Base-by-base conservation (phyloP, 2,797 vertebrate genomes). In the Numenius phaeopus region DNA sequence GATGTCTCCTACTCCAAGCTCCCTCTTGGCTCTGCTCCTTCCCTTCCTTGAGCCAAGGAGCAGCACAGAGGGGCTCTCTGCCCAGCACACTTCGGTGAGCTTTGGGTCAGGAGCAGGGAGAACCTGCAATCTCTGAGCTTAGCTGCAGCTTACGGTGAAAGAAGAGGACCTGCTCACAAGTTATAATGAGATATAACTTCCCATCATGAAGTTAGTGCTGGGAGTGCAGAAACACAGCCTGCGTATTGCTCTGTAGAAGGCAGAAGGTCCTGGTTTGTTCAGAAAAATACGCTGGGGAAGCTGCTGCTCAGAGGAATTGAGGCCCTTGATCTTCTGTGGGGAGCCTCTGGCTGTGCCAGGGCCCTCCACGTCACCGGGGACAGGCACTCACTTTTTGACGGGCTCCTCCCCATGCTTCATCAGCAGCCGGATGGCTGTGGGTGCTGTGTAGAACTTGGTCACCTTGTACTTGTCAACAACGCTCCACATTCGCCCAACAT, bases 361-460 rank as follows among this genome's bases (percentile, higher is more conserved):
- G 52, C 7, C 47, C 23, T 46, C 49, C 19, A 14, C 5, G 29
- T 24, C 72, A 6, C 23, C 13, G 14, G n/a, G 50, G 52, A 34
- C 29, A 14, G 23, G 82, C 61, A 97, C 98, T 99, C 97, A 99
- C 99, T 98, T 99, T 95, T 97, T 98, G 85, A 99, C 99, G 0
- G 99, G 99, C 58, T 99, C 99, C n/a, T 98, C 99, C 95, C 99
- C 99, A 0, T 98, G 99, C 97, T 99, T 99, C 99, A 99, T 99
- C 72, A 99, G 99, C 94, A 99, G 97, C n/a, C 99, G 98, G 98
- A 99, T 99, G 96, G 99, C 99, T 1, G 99, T 99, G 12, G 99
- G 99, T 11, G 99, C 99, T 0, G 99, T 99, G 99, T 99, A 99
- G 98, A 99, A 99, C 98, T 99, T 99, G 94, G 98, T 99, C 95